Percentiles rank a stretch among this genome's conserved stretches.
Conservation (phyloP, 2,797 vertebrate genomes). For the Threskiornis aethiopicus region DNA sequence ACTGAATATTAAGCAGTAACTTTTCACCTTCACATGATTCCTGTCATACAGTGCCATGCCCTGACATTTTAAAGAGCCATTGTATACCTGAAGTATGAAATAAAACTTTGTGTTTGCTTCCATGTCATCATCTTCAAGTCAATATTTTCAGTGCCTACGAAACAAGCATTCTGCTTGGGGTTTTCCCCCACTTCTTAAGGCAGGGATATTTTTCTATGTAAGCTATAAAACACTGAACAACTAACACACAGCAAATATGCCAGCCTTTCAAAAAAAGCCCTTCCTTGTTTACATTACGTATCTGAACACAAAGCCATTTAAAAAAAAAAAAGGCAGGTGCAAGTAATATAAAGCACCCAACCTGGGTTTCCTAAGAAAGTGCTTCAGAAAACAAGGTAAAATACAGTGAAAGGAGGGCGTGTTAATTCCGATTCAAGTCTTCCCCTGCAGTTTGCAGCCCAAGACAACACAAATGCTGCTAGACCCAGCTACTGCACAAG, state of each 20-base stretch:
- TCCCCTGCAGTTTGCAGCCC: background rate
- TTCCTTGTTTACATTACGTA: background rate
- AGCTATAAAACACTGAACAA: background rate
- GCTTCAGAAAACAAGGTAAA: background rate
- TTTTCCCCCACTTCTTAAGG: background rate
- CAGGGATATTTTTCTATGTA: background rate
- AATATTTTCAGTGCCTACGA: fast-evolving
- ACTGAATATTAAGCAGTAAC: background rate
- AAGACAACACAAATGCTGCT: background rate
- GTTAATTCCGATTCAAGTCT: background rate
- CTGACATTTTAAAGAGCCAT: background rate
- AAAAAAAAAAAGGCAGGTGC: background rate
- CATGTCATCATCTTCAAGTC: background rate
- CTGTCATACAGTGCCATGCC: fast-evolving
- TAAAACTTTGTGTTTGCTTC: background rate
- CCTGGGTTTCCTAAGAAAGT: background rate
- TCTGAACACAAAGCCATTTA: background rate
- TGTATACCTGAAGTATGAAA: background rate
- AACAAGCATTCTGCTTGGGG: background rate
- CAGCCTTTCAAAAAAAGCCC: background rate
- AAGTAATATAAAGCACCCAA: background rate
- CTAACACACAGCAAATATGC: background rate
- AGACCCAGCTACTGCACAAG: background rate
- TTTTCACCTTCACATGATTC: background rate
- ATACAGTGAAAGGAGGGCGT: background rate